Percentiles rank a stretch among this genome's conserved stretches.
These are phyloP conservation scores for Ia io DNA, from an alignment of 2,113 vertebrate genomes.

Conservation along the genomic window DNA sequence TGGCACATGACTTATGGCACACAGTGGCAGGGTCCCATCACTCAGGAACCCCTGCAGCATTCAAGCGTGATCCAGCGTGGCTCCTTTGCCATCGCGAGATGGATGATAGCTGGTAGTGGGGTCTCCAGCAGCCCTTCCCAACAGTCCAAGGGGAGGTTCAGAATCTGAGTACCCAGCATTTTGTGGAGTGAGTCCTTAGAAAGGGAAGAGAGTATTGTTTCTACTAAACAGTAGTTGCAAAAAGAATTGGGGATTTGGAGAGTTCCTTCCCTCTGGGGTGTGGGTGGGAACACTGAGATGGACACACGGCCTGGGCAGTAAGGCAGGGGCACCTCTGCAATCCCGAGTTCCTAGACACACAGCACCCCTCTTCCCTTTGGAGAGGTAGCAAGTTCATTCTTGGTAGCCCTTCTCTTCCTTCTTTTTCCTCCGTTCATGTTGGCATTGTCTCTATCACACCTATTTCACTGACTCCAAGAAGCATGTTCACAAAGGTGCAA, in stretches of 20 bases:
- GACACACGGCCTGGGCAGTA: not conserved
- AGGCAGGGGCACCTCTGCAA: not conserved
- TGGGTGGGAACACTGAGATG: not conserved
- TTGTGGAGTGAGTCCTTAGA: not conserved
- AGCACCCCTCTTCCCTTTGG: not conserved
- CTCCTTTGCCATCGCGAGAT: not conserved
- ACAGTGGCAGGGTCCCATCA: too few species aligned
- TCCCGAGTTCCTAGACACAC: not conserved
- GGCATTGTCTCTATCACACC: not conserved
- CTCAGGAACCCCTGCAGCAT: accelerated
- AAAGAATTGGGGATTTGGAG: not conserved
- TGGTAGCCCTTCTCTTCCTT: not conserved
- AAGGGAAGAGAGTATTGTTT: not conserved
- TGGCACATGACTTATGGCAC: not conserved
- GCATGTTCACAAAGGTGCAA: constrained; percentile 62
- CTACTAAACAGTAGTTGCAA: not conserved
- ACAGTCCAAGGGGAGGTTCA: not conserved
- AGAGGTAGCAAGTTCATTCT: not conserved
- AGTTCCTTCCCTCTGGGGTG: not conserved
- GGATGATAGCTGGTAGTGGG: not conserved
- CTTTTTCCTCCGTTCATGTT: not conserved
- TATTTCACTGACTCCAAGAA: constrained; percentile 23
- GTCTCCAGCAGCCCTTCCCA: not conserved
- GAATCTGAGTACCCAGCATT: not conserved
- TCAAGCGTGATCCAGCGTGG: accelerated